These are phyloP conservation scores for Chionis minor DNA, from an alignment of 2,113 vertebrate genomes.

Conservation along the genomic window DNA sequence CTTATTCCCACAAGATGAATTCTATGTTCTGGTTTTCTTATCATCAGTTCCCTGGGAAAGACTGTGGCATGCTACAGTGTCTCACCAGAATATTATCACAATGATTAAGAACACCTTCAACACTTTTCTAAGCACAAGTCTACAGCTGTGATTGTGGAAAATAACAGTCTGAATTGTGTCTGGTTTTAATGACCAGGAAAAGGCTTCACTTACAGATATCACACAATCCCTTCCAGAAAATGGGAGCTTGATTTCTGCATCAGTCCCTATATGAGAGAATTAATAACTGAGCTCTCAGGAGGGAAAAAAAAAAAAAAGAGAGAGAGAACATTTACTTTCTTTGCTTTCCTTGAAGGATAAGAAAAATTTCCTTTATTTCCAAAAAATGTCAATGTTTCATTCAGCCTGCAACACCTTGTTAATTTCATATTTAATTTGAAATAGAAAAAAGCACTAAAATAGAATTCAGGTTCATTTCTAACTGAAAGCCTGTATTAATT, in stretches of 20 bases:
- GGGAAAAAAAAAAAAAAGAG: no score
- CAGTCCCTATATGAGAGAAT: background rate
- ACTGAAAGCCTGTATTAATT: background rate
- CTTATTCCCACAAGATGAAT: background rate
- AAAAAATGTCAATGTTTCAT: background rate
- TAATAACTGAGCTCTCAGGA: background rate
- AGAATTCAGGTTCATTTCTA: background rate
- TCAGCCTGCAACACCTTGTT: background rate
- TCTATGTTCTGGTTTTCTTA: background rate
- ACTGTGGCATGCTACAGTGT: background rate
- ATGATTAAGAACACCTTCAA: background rate
- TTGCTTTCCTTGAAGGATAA: background rate
- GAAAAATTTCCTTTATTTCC: background rate
- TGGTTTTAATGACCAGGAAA: background rate
- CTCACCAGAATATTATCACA: background rate
- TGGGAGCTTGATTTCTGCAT: background rate
- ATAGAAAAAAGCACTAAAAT: background rate
- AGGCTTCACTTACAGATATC: background rate
- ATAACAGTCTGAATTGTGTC: background rate
- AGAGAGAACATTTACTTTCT: background rate
- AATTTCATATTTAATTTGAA: background rate
- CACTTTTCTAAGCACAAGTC: background rate
- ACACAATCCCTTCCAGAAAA: background rate
- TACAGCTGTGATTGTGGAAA: background rate
- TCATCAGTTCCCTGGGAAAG: background rate